A percentile compares a stretch with the other conserved stretches of the same genome.
These are phyloP conservation scores for Myotis lucifugus DNA, from an alignment of 2,113 vertebrate species.

Conservation along the genomic window DNA sequence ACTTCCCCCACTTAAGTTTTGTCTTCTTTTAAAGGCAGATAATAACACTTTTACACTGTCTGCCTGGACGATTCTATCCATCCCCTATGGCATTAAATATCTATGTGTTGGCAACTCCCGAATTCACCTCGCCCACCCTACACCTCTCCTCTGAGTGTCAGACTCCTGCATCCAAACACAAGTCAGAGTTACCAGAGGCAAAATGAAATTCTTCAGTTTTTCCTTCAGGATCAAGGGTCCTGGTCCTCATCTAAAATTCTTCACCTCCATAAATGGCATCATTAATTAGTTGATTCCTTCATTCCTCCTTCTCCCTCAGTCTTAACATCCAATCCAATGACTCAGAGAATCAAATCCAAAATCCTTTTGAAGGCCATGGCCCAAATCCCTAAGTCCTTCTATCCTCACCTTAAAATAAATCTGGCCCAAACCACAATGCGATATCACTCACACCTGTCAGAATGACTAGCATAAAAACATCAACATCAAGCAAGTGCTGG, in stretches of 20 bases:
- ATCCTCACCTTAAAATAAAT: background rate
- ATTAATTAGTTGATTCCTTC: background rate
- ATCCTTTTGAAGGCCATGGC: background rate
- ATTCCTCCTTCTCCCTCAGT: background rate
- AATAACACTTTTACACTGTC: background rate
- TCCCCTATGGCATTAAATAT: background rate
- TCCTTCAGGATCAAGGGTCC: background rate
- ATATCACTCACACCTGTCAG: background rate
- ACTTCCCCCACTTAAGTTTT: background rate
- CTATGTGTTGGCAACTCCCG: background rate
- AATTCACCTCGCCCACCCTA: background rate
- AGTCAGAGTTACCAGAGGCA: background rate
- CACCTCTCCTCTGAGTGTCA: background rate
- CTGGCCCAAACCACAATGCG: background rate
- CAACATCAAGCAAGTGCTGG: background rate
- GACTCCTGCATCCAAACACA: background rate
- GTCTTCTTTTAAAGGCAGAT: background rate
- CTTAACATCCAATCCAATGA: background rate
- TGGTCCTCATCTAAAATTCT: background rate
- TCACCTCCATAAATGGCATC: background rate
- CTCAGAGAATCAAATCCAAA: background rate
- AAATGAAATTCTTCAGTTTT: slow-evolving; percentile 5
- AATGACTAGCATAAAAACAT: background rate
- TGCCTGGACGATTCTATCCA: background rate
- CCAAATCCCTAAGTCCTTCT: background rate